Evolutionary conservation across 2,888 invertebrate species (phyloP), one percentile per base, ranked within the genome.

Genomic region (Netelia virgata): DNA sequence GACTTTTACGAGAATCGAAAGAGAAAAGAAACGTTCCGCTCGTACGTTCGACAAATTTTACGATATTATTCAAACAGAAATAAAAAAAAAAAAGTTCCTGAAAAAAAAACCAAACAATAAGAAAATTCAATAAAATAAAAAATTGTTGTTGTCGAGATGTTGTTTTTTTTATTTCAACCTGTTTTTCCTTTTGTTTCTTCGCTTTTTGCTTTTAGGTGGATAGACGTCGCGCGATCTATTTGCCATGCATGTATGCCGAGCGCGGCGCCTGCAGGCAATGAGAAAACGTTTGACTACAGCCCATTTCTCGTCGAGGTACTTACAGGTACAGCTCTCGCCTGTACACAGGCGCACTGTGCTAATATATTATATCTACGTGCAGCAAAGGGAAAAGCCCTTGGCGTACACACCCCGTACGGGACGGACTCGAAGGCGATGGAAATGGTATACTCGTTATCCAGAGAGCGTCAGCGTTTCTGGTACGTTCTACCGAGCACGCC

Each of bases 371-470:
- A 53, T 18, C 36, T 10, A 41, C 14, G 11, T 1, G 50, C 36
- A 53, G 36, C 50, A 41, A n/a, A 64, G 18, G 64, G 50, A 64
- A 53, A 36, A 36, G 23, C 50, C 18, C 50, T 74, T 36, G 16
- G 11, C 18, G 53, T 20, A 16, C 18, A 16, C 18, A 41, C 14
- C 53, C 53, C 16, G 57, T 18, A 18, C 20, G 57, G 20, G 57
- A 14, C 43, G 23, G 61, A 47, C 43, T 8, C 36, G 36, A 6
- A 57, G 18, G 10, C 53, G 36, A 50, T 63, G 36, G 20, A 64
- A 74, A 53, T 36, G 64, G 28, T 53, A 64, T 28, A 36, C 63
- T 74, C 74, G 74, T 64, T 63, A 55, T 20, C 53, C 28, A n/a
- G 53, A 14, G 53, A 20, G 16, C 16, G 74, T 64, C 63, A 74